Percentiles rank a stretch among this genome's conserved stretches.
Conservation (phyloP, 2,888 invertebrate genomes). For the Lasiommata megera region DNA sequence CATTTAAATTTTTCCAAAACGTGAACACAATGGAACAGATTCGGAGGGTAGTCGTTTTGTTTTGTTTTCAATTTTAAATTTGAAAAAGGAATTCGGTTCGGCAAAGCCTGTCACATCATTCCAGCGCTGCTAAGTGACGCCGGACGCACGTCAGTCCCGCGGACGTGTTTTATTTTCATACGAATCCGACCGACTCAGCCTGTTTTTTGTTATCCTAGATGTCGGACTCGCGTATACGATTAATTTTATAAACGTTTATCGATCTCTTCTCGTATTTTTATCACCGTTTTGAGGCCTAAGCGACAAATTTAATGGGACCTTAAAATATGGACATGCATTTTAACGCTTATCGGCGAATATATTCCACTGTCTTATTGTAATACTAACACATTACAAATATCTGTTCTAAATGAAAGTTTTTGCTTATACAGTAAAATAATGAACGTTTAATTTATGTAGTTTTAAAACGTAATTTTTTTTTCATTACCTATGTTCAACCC, state of each 20-base stretch:
- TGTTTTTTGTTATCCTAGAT: slow-evolving; percentile 77
- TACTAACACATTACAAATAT: no score
- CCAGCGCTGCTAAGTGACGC: slow-evolving; percentile 81
- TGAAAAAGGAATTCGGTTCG: slow-evolving; percentile 76
- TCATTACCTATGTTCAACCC: no score
- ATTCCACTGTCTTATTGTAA: no score
- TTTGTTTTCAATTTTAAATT: slow-evolving; percentile 71
- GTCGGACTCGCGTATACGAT: slow-evolving; percentile 62
- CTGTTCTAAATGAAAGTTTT: no score
- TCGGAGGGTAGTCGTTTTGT: slow-evolving; percentile 59
- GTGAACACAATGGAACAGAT: slow-evolving; percentile 81
- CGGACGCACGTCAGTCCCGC: slow-evolving; percentile 78
- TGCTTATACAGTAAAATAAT: no score
- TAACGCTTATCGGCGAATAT: no score
- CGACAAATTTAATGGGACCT: slow-evolving; percentile 14
- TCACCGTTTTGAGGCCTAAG: slow-evolving; percentile 13
- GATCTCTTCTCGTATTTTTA: slow-evolving; percentile 29
- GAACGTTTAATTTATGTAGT: no score
- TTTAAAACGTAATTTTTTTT: no score
- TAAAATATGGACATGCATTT: not conserved
- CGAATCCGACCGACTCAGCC: slow-evolving; percentile 68
- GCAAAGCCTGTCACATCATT: slow-evolving; percentile 80
- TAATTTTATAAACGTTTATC: slow-evolving; percentile 54
- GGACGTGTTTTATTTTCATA: slow-evolving; percentile 78
- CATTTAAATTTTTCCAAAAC: slow-evolving; percentile 80